Conservation (phyloP, 2,888 invertebrate species). For the Caenorhabditis imperialis region DNA sequence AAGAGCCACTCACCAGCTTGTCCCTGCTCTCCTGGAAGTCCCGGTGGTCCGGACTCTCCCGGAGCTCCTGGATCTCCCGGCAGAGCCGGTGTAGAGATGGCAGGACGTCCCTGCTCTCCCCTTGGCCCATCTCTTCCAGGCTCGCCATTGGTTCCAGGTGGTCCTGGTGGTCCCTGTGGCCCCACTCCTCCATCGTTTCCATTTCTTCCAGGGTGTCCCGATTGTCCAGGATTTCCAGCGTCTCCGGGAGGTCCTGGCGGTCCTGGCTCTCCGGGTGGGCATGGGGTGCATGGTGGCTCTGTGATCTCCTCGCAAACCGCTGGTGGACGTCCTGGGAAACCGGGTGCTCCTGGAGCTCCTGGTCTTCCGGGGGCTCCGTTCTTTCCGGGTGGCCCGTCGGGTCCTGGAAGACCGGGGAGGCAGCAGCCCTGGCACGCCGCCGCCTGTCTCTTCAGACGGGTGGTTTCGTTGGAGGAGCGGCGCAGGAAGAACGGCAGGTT, state of each 20-base stretch:
- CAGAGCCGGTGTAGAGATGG: slow-evolving; percentile 76
- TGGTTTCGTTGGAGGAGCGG: slow-evolving; percentile 60
- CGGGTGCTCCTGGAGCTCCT: slow-evolving; percentile 77
- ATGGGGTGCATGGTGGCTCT: slow-evolving; percentile 76
- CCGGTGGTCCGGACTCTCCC: slow-evolving; percentile 75
- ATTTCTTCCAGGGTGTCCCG: slow-evolving; percentile 72
- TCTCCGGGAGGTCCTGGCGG: slow-evolving; percentile 72
- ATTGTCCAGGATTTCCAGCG: slow-evolving; percentile 65
- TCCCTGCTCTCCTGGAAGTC: slow-evolving; percentile 74
- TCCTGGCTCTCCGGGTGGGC: slow-evolving; percentile 77
- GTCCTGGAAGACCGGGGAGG: slow-evolving; percentile 74
- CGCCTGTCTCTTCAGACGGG: slow-evolving; percentile 63
- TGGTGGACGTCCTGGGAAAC: slow-evolving; percentile 77
- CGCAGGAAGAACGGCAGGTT: slow-evolving; percentile 65
- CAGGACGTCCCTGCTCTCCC: slow-evolving; percentile 77
- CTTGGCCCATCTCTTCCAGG: slow-evolving; percentile 75
- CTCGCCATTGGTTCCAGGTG: slow-evolving; percentile 73
- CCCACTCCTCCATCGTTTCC: slow-evolving; percentile 77
- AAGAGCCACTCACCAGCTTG: slow-evolving; percentile 56
- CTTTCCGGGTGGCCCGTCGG: slow-evolving; percentile 74
- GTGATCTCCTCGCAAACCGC: slow-evolving; percentile 77
- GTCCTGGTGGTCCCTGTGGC: slow-evolving; percentile 75
- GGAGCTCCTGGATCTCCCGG: slow-evolving; percentile 77
- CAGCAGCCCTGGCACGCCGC: slow-evolving; percentile 72
- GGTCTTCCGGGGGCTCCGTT: slow-evolving; percentile 76